Evolutionary conservation across 2,113 vertebrate species (phyloP).

Genomic region (Periophthalmodon schlosseri): DNA sequence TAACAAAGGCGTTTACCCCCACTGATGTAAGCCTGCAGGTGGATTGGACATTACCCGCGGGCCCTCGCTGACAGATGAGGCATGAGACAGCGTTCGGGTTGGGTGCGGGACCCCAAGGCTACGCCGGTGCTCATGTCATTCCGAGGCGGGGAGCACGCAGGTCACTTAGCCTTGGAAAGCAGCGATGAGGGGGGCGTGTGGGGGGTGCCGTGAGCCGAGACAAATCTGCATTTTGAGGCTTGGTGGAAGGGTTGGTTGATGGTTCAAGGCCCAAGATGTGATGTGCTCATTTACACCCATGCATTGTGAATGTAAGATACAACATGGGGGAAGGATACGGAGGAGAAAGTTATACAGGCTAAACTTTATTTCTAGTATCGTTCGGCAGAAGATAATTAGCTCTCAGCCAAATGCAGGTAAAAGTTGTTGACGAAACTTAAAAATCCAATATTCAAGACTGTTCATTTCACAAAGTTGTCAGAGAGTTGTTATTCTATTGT

Average conservation of each 20-base stretch:
- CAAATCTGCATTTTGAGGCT: constrained; percentile 45
- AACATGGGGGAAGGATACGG: neutral
- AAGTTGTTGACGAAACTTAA: neutral
- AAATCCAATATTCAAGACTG: neutral
- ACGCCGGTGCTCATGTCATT: constrained; percentile 47
- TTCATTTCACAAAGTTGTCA: no score
- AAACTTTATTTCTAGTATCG: neutral
- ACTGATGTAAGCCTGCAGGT: constrained; percentile 51
- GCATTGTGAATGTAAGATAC: constrained; percentile 6
- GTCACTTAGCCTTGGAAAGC: constrained; percentile 58
- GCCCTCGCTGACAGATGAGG: constrained; percentile 48
- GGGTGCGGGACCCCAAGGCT: constrained; percentile 60
- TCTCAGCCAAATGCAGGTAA: neutral
- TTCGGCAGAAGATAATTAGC: neutral
- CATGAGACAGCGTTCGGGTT: constrained; percentile 55
- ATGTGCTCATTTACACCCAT: constrained; percentile 8
- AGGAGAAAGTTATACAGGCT: neutral
- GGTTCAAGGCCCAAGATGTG: constrained; percentile 30
- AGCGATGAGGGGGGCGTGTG: constrained; percentile 12
- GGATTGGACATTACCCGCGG: constrained; percentile 43
- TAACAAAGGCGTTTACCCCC: constrained; percentile 70
- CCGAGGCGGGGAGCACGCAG: constrained; percentile 44
- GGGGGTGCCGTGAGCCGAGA: constrained; percentile 15
- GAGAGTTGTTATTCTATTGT: no score
- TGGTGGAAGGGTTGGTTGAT: constrained; percentile 30